Evolutionary conservation across 2,888 invertebrate species (phyloP), one percentile per base, ranked within the genome.

Genomic region (Tenodera sinensis): DNA sequence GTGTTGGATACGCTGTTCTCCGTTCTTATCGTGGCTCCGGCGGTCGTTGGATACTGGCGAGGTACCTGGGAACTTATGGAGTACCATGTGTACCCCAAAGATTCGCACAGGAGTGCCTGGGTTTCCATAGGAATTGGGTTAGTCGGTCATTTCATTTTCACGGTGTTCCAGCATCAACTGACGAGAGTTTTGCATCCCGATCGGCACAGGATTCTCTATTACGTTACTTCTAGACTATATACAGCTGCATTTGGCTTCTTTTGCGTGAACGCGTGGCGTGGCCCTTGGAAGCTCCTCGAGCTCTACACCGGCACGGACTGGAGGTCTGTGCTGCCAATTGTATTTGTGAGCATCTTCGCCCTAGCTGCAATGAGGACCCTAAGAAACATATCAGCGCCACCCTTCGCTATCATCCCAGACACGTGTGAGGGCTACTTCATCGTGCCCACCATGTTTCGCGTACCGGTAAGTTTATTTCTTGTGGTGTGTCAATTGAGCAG

Each of bases 181-280:
- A 87, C 89, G 28, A 83, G 93, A 90, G 93, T 94, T 91, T 93
- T 96, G 25, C 94, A 96, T 92, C 97, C 97, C 7, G 96, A 97
- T 91, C 95, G 95, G 87, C 95, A 95, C 90, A 93, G 97, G 90
- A 93, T 96, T 89, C 94, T 95, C 87, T 97, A 96, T 93, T 97
- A 96, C 92, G 93, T 96, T 89, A 93, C 95, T 89, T 97, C 97
- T 91, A 94, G 98, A 89, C 91, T 96, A 47, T 98, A 97, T 93
- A 97, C 98, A 28, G 94, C 95, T 90, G 92, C 96, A 91, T 97
- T 96, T 92, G 97, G 96, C 14, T 95, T 97, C 91, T 96, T 96
- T 90, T 97, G 97, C 93, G 97, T 98, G 84, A 97, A 97, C 92
- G 97, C 97, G 90, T 98, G 98, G 98, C 95, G 98, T 14, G 98